Evolutionary conservation across 2,113 vertebrate species (phyloP), one percentile per base, ranked within the genome.

Genomic region (Trematocara macrostoma): DNA sequence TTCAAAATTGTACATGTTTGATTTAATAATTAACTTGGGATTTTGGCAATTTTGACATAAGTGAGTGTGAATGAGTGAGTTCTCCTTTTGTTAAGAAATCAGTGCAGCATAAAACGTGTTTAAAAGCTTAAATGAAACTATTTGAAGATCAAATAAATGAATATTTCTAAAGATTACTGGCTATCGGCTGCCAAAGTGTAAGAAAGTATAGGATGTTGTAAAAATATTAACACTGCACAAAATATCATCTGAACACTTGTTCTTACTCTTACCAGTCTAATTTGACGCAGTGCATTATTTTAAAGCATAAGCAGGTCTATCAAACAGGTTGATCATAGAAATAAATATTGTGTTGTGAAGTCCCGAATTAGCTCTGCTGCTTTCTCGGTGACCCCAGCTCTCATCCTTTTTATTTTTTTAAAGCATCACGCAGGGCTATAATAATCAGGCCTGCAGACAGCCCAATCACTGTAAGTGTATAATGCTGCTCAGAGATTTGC

Each of bases 401-500:
- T 64, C 26, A 11, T 69, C 64, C 7, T 16, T 52, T n/a, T 15
- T 8, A 0, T 82, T 61, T 76, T 79, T 14, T 49, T 49, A 16
- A 76, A 81, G 67, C 6, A n/a, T 80, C 79, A 51, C 34, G 56
- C 85, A 88, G 85, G 55, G 42, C 79, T 86, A 90, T 89, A 89
- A 64, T 90, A 92, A 88, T 78, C 85, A 88, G 89, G 29, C 91
- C 57, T 89, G 82, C 47, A 52, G 80, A 89, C 83, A 80, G 76
- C 61, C 82, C 80, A 84, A 88, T 91, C 89, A 90, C 82, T 81
- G 59, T 97, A 96, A 96, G 96, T 94, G 94, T 93, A 95, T 96
- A 96, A 97, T 96, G 96, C 97, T 96, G 91, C 95, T 95, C 90
- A 96, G 94, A 96, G 96, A 96, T 88, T 4, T 89, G 53, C 92